Conservation (phyloP, 2,113 vertebrate genomes). For the Sceloporus undulatus region DNA sequence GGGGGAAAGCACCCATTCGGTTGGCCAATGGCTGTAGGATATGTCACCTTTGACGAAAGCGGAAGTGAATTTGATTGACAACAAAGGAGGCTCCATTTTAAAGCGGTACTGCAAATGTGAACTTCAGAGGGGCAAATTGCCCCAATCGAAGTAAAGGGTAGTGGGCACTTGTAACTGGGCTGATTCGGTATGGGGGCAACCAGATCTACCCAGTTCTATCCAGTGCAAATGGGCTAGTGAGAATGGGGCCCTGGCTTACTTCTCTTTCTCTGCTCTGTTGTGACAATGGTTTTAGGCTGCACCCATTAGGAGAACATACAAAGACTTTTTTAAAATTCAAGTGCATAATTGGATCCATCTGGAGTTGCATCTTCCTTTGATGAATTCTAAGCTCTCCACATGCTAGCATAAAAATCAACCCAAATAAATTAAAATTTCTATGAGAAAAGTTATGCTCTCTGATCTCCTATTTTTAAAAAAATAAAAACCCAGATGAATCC, state of each 20-base stretch:
- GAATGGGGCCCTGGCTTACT: background rate
- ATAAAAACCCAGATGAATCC: conserved; percentile 32
- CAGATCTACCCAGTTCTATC: too few species aligned
- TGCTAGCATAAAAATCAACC: background rate
- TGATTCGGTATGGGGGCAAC: too few species aligned
- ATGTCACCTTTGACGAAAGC: too few species aligned
- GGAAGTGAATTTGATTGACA: too few species aligned
- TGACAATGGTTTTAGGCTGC: conserved; percentile 17
- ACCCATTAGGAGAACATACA: conserved; percentile 21
- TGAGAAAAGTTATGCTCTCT: background rate
- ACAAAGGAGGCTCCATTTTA: too few species aligned
- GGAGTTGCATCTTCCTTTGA: background rate
- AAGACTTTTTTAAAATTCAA: conserved; percentile 24
- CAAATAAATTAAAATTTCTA: background rate
- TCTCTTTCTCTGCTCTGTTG: conserved; percentile 11
- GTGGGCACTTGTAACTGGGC: too few species aligned
- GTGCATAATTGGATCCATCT: background rate
- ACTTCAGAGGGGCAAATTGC: too few species aligned
- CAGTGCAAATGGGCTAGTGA: too few species aligned
- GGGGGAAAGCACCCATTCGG: too few species aligned
- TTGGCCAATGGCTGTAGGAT: too few species aligned
- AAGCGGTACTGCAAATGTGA: too few species aligned
- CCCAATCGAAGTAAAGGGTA: too few species aligned
- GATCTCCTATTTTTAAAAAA: background rate
- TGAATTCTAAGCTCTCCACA: conserved; percentile 31